A percentile compares a stretch with the other conserved stretches of the same genome.
Conservation (phyloP, 30 jellyfish, hydroid and myxozoan genomes). For the Aurelia sp. region DNA sequence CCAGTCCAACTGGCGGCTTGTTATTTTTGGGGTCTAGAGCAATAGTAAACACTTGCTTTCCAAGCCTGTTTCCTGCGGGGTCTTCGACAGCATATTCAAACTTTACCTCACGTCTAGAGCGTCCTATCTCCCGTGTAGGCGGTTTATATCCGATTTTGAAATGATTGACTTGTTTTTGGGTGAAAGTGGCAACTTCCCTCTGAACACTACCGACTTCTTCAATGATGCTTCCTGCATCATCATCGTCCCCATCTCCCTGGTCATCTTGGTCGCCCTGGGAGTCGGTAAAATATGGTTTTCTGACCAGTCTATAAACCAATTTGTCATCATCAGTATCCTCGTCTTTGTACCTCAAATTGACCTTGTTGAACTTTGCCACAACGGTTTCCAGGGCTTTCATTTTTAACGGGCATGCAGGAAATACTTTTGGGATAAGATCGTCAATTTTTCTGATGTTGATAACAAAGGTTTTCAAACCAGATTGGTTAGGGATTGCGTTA, state of each 20-base stretch:
- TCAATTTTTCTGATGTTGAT: constrained; percentile 81
- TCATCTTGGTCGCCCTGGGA: neutral
- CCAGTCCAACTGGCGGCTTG: constrained; percentile 81
- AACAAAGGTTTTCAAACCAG: constrained; percentile 90
- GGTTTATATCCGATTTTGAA: constrained; percentile 91
- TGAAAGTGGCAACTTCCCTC: constrained; percentile 51
- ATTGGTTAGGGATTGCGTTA: constrained; percentile 82
- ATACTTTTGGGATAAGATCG: constrained; percentile 79
- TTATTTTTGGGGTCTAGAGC: constrained; percentile 84
- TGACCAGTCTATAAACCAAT: constrained; percentile 57
- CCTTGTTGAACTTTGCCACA: constrained; percentile 57
- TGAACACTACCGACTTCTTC: constrained; percentile 25
- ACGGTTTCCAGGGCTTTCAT: constrained; percentile 76
- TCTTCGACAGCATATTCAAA: constrained; percentile 82
- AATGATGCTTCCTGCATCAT: constrained; percentile 76
- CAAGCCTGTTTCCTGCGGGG: constrained; percentile 76
- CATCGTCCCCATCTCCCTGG: constrained; percentile 16
- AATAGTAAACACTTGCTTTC: constrained; percentile 60
- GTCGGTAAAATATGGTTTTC: constrained; percentile 67
- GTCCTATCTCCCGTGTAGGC: constrained; percentile 72
- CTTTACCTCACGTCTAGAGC: constrained; percentile 62
- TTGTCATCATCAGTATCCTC: constrained; percentile 82
- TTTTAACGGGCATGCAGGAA: constrained; percentile 84
- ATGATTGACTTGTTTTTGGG: constrained; percentile 87
- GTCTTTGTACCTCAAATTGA: constrained; percentile 77